Evolutionary conservation across 1,140 invertebrate species (phyloP), one percentile per base, ranked within the genome.

Genomic region (Tachypleus tridentatus): DNA sequence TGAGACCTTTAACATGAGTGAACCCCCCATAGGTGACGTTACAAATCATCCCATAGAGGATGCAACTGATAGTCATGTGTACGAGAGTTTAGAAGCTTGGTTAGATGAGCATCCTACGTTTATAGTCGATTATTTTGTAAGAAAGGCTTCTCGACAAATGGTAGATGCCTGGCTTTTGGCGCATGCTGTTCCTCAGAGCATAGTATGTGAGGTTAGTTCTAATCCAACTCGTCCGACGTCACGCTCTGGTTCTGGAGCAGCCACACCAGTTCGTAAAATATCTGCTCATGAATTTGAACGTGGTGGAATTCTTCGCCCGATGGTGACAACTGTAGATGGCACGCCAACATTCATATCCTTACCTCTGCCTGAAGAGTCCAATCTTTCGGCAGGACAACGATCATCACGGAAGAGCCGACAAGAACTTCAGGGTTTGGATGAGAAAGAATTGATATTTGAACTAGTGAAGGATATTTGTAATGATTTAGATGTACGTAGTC

Each of bases 401-500:
- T 70, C 86, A 47, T 86, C 88, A 70, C 80, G 88, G 11, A 79
- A 87, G 66, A 88, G 87, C 0, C 79, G 91, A 60, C 86, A 88
- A 72, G 91, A 95, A 75, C 82, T 96, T 3, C 83, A 88, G 72
- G 86, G 90, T 58, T 78, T 97, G 64, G 91, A 96, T 73, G 93
- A 97, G 74, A 91, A 91, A 75, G 91, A 97, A 78, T 83, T 97
- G 59, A 93, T 97, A 75, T 95, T 96, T 77, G 93, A 97, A 78
- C 77, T 97, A 81, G 93, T 94, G 73, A 95, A 96, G 79, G 93
- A 96, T 76, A 96, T 97, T 72, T 97, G 91, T 79, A 94, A 96
- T 77, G 93, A 97, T 76, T 77, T 97, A 72, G 94, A 97, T 73
- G 87, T 97, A 29, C 84, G 89, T 64, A 92, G 90, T n/a, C 76